Evolutionary conservation across 2,797 vertebrate genomes (phyloP), one percentile per base, ranked within the genome.

Genomic region (Poecilia velifera): DNA sequence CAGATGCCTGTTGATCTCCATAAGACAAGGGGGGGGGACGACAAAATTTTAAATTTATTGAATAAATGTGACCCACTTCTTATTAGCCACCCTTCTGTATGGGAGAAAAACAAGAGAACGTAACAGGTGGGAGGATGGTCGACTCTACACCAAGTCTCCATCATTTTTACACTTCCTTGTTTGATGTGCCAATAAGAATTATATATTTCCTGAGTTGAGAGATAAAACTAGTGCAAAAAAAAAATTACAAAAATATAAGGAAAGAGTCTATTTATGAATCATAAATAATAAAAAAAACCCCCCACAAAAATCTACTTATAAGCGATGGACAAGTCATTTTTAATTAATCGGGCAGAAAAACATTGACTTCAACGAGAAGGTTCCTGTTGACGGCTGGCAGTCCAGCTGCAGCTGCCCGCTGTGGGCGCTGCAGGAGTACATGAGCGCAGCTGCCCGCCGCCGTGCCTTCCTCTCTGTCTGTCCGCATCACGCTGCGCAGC

Each of bases 401-500:
- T 49, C 72, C 36, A 14, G 66, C 59, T 9, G 49, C 64, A 76
- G 41, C 45, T 79, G 34, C 18, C 34, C n/a, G 36, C 28, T 72
- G n/a, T 57, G n/a, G 62, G 74, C 73, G 73, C 75, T 66, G 79
- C 81, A 68, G 74, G 59, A 43, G 64, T 41, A 49, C 31, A 8
- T 84, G 80, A 59, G 0, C 86, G 1, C 83, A 55, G 73, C 64
- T 53, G 22, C 12, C 25, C 7, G 43, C 41, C 43, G 39, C 39
- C 2, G 41, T 28, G 43, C 43, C 43, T 28, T 71, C 68, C 25
- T 71, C 68, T 16, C 68, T n/a, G n/a, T 20, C 16, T 39, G 13
- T 18, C 71, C 76, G 79, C 86, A 85, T 86, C 86, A 81, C 39
- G 45, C 55, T 73, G 79, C 84, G 74, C 83, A 78, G 79, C 81